phyloP scores from a whole-genome alignment of 2,797 vertebrate genomes.

The Eremophila alpestris region DNA sequence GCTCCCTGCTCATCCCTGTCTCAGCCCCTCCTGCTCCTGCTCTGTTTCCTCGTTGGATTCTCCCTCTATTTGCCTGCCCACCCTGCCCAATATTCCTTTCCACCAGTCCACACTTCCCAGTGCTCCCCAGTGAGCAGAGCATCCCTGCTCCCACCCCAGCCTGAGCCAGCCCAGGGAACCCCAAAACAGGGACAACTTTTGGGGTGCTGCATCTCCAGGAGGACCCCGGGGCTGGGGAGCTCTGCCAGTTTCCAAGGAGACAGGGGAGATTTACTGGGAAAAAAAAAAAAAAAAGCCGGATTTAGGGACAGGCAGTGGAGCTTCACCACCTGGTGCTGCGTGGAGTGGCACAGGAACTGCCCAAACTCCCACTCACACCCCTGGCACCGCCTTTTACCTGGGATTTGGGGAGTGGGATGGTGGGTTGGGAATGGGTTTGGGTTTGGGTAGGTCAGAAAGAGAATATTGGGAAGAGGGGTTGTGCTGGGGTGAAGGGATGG shows the following conservation, averaged over 20 bases:
- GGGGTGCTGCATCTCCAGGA: neutral
- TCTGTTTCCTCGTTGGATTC: neutral
- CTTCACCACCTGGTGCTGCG: neutral
- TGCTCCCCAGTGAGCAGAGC: neutral
- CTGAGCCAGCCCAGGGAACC: neutral
- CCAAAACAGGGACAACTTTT: neutral
- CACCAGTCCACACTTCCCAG: neutral
- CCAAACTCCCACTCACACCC: too few species aligned
- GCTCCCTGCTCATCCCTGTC: neutral
- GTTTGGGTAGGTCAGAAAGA: neutral
- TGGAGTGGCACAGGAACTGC: neutral
- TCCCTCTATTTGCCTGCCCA: neutral
- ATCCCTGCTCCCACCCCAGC: neutral
- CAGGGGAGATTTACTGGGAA: neutral
- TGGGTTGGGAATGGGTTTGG: neutral
- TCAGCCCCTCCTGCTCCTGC: neutral
- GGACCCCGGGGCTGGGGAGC: neutral
- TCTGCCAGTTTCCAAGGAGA: constrained; percentile 54
- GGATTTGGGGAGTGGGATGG: neutral
- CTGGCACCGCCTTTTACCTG: neutral
- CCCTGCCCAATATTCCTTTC: neutral
- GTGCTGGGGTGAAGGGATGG: neutral
- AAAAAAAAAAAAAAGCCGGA: neutral
- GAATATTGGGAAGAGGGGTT: neutral
- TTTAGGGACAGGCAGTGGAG: neutral